Evolutionary conservation across 2,113 vertebrate genomes (phyloP).

Genomic region (Mola mola): DNA sequence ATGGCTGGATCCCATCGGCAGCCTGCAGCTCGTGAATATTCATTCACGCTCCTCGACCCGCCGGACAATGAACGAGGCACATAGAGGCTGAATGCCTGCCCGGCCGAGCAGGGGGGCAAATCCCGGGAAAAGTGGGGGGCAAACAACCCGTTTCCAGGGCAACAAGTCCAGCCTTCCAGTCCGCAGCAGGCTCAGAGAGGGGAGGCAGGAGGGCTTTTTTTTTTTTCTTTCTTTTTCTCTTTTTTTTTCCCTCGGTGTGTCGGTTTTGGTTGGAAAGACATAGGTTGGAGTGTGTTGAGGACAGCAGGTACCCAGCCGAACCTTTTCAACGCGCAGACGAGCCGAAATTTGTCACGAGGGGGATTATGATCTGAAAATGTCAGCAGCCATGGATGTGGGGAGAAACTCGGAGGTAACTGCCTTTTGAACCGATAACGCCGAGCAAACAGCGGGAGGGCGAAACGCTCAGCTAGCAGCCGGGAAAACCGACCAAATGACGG

Average conservation of each 20-base stretch:
- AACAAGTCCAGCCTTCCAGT: slow-evolving; percentile 80
- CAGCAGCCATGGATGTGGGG: slow-evolving; percentile 69
- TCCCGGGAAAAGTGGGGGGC: slow-evolving; percentile 67
- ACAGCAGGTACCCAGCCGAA: slow-evolving; percentile 62
- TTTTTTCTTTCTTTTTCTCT: not conserved
- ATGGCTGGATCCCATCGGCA: slow-evolving; percentile 30
- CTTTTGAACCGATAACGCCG: slow-evolving; percentile 12
- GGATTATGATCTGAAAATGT: slow-evolving; percentile 62
- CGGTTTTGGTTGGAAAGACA: slow-evolving; percentile 74
- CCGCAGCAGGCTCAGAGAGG: slow-evolving; percentile 61
- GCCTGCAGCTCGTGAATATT: slow-evolving; percentile 68
- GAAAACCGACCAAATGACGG: not conserved
- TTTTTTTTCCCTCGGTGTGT: not conserved
- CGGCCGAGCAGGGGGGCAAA: slow-evolving; percentile 44
- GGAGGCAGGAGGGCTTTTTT: slow-evolving; percentile 55
- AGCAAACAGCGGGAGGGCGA: slow-evolving; percentile 21
- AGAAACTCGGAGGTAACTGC: slow-evolving; percentile 75
- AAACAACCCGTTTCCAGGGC: slow-evolving; percentile 78
- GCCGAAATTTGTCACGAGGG: slow-evolving; percentile 40
- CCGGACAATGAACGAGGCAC: slow-evolving; percentile 73
- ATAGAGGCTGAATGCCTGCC: slow-evolving; percentile 52
- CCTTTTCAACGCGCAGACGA: slow-evolving; percentile 35
- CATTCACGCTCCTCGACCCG: slow-evolving; percentile 60
- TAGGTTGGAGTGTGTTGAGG: slow-evolving; percentile 66
- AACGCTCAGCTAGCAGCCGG: not conserved